Base-by-base conservation (phyloP, 2,797 vertebrate genomes). In the Chanos chanos region DNA sequence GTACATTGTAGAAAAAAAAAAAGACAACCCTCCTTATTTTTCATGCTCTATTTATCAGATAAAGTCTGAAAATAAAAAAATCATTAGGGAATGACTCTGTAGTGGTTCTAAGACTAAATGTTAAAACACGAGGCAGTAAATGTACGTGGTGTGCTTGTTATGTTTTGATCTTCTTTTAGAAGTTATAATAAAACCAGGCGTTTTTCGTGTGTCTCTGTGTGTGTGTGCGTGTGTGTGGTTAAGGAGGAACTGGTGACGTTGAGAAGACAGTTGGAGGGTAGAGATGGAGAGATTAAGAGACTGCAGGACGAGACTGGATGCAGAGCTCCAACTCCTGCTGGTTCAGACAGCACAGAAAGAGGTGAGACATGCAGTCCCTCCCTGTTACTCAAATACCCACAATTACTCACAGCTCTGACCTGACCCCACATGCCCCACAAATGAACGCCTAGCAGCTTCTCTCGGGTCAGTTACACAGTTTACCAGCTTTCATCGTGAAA, bases 201-300 rank as follows among this genome's bases (percentile, higher is more conserved):
- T 7, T 4, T 33, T 40, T 37, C 24, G 5, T 22, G n/a, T 12
- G 15, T 6, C 13, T 13, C 8, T n/a, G 2, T 52, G 37, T 59
- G 16, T 58, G 52, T 83, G 37, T 81, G 61, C 64, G 50, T 70
- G 43, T 73, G 64, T 78, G 51, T 76, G 60, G 67, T 25, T 43
- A 81, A 99, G 97, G 96, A 97, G 66, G 97, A 99, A 64, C 76
- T 99, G 24, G 66, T 76, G 27, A 74, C 86, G 44, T 78, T 99
- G 77, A 93, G 90, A 85, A 92, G 92, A 69, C 91, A 97, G 70
- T 83, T 97, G 69, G 94, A 95, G 73, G 89, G 92, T 76, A 94
- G 87, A 75, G 94, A 97, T 56, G 80, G 81, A 0, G 94, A 97
- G 69, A 86, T 93, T 57, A 92, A 89, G 77, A 89, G 85, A 33